Conservation (phyloP, 1,140 invertebrate genomes). For the Atta texana region DNA sequence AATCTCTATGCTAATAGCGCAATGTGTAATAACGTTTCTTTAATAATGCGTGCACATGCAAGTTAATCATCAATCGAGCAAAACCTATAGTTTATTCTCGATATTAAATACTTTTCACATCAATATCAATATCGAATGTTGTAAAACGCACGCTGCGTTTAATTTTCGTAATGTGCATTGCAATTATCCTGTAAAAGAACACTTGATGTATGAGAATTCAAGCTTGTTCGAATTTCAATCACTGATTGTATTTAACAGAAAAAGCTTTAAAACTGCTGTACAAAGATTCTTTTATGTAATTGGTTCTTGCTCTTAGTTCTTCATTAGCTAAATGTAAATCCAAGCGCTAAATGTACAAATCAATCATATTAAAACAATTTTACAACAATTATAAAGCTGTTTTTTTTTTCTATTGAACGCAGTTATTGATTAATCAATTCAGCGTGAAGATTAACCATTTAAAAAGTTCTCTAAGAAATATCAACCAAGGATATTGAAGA, state of each 20-base stretch:
- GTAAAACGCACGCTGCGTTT: background rate
- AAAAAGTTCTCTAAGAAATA: background rate
- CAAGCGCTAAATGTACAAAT: too few relatives aligned
- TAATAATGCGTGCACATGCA: background rate
- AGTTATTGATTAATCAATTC: background rate
- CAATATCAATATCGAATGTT: background rate
- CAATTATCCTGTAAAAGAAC: background rate
- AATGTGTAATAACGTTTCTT: slow-evolving; percentile 25
- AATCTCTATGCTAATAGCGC: slow-evolving; percentile 57
- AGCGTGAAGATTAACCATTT: background rate
- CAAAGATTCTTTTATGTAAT: too few relatives aligned
- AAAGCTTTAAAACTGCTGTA: too few relatives aligned
- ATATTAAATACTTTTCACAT: slow-evolving; percentile 6
- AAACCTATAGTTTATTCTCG: slow-evolving; percentile 10
- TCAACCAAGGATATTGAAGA: background rate
- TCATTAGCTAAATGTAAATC: too few relatives aligned
- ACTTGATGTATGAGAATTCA: background rate
- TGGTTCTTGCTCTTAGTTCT: too few relatives aligned
- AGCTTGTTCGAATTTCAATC: background rate
- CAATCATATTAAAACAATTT: too few relatives aligned
- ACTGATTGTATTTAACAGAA: too few relatives aligned
- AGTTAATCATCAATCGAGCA: background rate
- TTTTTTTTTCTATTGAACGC: too few relatives aligned
- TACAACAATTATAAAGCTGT: too few relatives aligned
- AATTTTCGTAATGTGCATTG: background rate